These are phyloP conservation scores for Beaufortia kweichowensis DNA, from an alignment of 2,113 vertebrate species.

Conservation along the genomic window DNA sequence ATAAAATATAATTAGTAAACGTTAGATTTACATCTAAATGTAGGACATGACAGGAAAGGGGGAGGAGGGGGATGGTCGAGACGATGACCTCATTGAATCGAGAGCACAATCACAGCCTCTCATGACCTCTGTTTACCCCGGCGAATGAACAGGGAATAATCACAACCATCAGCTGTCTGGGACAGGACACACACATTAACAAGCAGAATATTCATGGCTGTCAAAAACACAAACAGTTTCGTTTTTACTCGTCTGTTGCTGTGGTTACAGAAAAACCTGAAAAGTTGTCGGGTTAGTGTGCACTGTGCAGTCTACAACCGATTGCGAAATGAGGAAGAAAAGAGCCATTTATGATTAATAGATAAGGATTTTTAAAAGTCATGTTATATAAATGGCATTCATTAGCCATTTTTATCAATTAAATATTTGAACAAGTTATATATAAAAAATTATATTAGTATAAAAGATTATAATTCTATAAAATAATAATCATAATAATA, in stretches of 20 bases:
- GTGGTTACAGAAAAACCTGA: constrained; percentile 42
- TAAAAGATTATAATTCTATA: too few relatives aligned
- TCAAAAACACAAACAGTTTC: constrained; percentile 30
- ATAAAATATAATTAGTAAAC: not conserved
- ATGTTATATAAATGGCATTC: too few relatives aligned
- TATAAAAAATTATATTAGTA: too few relatives aligned
- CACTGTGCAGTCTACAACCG: not conserved
- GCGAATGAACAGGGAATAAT: constrained; percentile 2
- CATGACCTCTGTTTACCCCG: not conserved
- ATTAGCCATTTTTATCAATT: too few relatives aligned
- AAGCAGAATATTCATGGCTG: constrained; percentile 1
- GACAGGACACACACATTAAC: constrained; percentile 23
- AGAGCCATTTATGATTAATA: not conserved
- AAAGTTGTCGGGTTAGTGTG: constrained; percentile 26
- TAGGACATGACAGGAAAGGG: not conserved
- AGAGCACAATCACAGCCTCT: not conserved
- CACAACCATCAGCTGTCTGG: not conserved
- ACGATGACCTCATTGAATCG: not conserved
- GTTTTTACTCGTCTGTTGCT: constrained; percentile 2
- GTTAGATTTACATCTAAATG: not conserved
- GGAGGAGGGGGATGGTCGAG: too few relatives aligned
- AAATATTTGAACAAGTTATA: too few relatives aligned
- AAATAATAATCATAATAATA: too few relatives aligned
- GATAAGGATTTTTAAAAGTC: too few relatives aligned
- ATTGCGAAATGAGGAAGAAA: not conserved